These are phyloP conservation scores for Ormyrus rosae DNA, from an alignment of 2,888 invertebrate species.

Conservation along the genomic window DNA sequence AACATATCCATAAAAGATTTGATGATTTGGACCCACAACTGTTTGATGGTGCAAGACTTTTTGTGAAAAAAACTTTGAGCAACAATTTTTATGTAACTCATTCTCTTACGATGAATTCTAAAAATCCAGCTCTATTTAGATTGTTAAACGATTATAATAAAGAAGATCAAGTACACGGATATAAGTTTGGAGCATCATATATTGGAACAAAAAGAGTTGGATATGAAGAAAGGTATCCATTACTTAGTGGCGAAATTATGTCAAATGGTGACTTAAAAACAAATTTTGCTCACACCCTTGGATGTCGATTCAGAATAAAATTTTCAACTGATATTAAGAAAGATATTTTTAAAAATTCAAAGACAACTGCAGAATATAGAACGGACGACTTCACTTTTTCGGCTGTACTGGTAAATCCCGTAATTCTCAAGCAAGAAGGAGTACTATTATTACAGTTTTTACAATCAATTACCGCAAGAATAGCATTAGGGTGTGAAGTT, in stretches of 20 bases:
- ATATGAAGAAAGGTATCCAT: slow-evolving; percentile 67
- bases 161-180: slow-evolving; percentile 61
- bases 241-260: slow-evolving; percentile 66
- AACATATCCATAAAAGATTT: slow-evolving; percentile 71
- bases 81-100: slow-evolving; percentile 69
- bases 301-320: slow-evolving; percentile 68
- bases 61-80: slow-evolving; percentile 66
- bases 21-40: slow-evolving; percentile 68
- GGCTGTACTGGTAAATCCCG: slow-evolving; percentile 66
- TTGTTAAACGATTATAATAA: not conserved
- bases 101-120: slow-evolving; percentile 66
- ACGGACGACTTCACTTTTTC: slow-evolving; percentile 70
- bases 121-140: slow-evolving; percentile 59
- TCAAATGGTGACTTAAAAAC: slow-evolving; percentile 69
- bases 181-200: slow-evolving; percentile 69
- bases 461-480: slow-evolving; percentile 71
- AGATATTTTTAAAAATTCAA: slow-evolving; percentile 63
- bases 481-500: slow-evolving; percentile 70
- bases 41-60: slow-evolving; percentile 69
- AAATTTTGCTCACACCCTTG: slow-evolving; percentile 68
- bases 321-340: slow-evolving; percentile 66
- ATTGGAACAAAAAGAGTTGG: slow-evolving; percentile 68
- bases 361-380: slow-evolving; percentile 69
- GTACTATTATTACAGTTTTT: slow-evolving; percentile 69
- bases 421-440: slow-evolving; percentile 65